Evolutionary conservation across 2,888 invertebrate genomes (phyloP).

Genomic region (Tetramorium bicarinatum): DNA sequence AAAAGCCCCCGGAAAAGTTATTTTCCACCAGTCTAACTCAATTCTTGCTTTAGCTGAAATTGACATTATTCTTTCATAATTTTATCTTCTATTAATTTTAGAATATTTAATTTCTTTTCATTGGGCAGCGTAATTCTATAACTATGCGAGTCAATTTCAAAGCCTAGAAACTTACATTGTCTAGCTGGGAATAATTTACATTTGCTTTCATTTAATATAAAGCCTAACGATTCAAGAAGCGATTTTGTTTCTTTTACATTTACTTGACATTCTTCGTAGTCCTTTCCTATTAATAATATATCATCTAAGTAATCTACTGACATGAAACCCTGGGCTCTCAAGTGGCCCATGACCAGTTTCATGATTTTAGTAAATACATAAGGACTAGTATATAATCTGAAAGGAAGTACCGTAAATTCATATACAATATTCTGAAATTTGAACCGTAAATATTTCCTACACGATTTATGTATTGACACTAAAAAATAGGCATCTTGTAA

Average conservation of each 20-base stretch:
- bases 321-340: background rate
- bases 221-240: background rate
- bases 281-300: slow-evolving; percentile 11
- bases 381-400: slow-evolving; percentile 11
- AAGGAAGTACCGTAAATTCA: slow-evolving; percentile 27
- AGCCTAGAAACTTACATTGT: slow-evolving; percentile 21
- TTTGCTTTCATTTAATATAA: slow-evolving; percentile 34
- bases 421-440: slow-evolving; percentile 18
- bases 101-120: background rate
- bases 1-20: background rate
- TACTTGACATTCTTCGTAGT: background rate
- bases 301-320: slow-evolving; percentile 30
- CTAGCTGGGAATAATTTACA: background rate
- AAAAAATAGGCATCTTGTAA: slow-evolving; percentile 36
- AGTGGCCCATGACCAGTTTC: background rate
- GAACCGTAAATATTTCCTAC: slow-evolving; percentile 42
- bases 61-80: background rate
- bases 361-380: slow-evolving; percentile 41
- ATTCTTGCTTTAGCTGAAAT: background rate
- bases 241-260: background rate
- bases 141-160: slow-evolving; percentile 2
- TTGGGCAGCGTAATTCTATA: background rate
- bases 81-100: background rate
- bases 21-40: background rate
- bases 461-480: slow-evolving; percentile 8